These are phyloP conservation scores for Gerris buenoi DNA, from an alignment of 1,140 invertebrate species.

Conservation along the genomic window DNA sequence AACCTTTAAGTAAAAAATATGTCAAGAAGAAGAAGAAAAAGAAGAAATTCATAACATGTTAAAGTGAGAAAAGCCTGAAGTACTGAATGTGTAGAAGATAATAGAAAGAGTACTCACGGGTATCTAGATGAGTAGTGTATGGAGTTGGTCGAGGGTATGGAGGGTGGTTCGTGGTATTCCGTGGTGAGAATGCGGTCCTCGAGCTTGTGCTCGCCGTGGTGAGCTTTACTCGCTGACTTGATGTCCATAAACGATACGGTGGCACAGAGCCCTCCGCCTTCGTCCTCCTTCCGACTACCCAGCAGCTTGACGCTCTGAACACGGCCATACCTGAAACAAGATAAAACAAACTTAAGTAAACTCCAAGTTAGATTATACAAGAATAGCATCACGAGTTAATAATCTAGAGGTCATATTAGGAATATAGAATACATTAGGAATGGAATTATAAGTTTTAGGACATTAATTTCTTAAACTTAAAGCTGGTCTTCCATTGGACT, in stretches of 20 bases:
- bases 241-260: slow-evolving; percentile 94
- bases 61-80: too few relatives aligned
- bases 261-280: slow-evolving; percentile 40
- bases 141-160: slow-evolving; percentile 35
- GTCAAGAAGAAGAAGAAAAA: too few relatives aligned
- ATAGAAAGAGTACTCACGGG: background rate
- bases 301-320: slow-evolving; percentile 89
- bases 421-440: too few relatives aligned
- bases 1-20: too few relatives aligned
- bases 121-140: slow-evolving; percentile 3
- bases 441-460: too few relatives aligned
- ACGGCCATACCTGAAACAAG: slow-evolving; percentile 73
- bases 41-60: too few relatives aligned
- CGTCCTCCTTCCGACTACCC: slow-evolving; percentile 39
- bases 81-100: too few relatives aligned
- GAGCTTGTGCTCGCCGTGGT: slow-evolving; percentile 73
- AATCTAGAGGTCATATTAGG: too few relatives aligned
- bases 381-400: too few relatives aligned
- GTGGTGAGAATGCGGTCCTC: slow-evolving; percentile 73
- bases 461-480: too few relatives aligned
- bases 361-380: too few relatives aligned
- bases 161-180: slow-evolving; percentile 80
- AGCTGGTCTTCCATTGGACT: too few relatives aligned
- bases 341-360: background rate
- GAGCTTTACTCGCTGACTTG: slow-evolving; percentile 84